Evolutionary conservation across 2,797 vertebrate genomes (phyloP), one percentile per base, ranked within the genome.

Genomic region (Scolopax bukidnonensis): DNA sequence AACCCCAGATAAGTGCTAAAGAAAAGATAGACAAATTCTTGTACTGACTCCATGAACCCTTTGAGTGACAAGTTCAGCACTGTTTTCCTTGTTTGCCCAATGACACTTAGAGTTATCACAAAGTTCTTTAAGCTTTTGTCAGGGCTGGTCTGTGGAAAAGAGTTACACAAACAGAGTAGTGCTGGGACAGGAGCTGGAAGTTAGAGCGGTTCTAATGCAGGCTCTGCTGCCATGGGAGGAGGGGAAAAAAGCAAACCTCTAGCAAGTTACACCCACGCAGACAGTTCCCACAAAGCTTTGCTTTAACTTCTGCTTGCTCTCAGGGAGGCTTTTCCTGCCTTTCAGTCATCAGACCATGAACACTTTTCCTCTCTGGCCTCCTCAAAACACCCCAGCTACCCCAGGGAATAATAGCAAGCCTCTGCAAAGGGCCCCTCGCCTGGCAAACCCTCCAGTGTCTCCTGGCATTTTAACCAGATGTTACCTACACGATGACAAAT

Each of bases 1-100:
- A 95, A 93, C 47, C 90, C 93, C 48, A 61, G 71, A 47, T 84
- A 94, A 90, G 78, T 33, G 78, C 71, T 68, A 28, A 83, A 75
- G 84, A 61, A 65, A 87, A 95, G 27, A 23, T 57, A 77, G 83
- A 71, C 53, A 51, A 83, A 93, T 89, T 93, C 90, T 77, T 85
- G 45, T 83, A 67, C 78, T 45, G 84, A 33, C 51, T 95, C n/a
- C 61, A 15, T 0, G 4, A 91, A 74, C 61, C 41, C 25, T 78
- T 38, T 33, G 74, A 80, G 86, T 6, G 88, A 78, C 83, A 83
- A 86, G 64, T 87, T 93, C 80, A 57, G 91, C 69, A 16, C 65
- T 0, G 1, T 56, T 80, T 80, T 90, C 45, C 9, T 30, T 16
- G 4, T 54, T 70, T 48, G 40, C 80, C 80, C 75, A 19, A 65